Base-by-base conservation (phyloP, 2,113 vertebrate species). In the Chauna torquata region DNA sequence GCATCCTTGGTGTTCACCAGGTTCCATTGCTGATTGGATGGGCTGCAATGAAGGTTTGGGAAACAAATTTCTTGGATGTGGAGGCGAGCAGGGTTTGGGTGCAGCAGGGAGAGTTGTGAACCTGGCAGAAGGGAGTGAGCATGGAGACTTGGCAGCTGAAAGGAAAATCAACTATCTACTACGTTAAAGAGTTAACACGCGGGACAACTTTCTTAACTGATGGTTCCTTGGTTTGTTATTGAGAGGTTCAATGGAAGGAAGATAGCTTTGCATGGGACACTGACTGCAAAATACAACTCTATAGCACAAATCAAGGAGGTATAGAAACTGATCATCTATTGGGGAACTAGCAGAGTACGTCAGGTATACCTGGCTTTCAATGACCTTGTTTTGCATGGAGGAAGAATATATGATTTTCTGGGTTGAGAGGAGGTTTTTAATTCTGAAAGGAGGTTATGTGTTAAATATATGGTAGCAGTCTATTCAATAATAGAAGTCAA, bases 401-500 rank as follows among this genome's bases (percentile, higher is more conserved):
- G 69, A 91, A 90, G 50, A 94, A 96, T 85, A 77, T 86, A 89
- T 78, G 82, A 87, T 90, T 95, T 91, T 92, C 78, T 91, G 45
- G 28, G 71, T 40, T 96, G 91, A 97, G 81, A 91, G 28, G 25
- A 80, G 20, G 50, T 47, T 80, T 91, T 96, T 92, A 94, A 88
- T 92, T 90, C 79, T 93, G 88, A 95, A 90, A 85, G n/a, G n/a
- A 94, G 85, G 86, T 91, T 96, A 91, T 89, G 30, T 95, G 89
- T 91, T 97, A 97, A 96, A 90, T 91, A 92, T 77, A 96, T 82
- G 54, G 62, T 90, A 86, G 84, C 74, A 78, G 17, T 69, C 81
- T 90, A 72, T 82, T 94, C 91, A 91, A 62, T 94, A 93, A 86
- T 42, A 77, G 59, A 96, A 92, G 75, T 79, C 91, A 94, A 93